Percentiles rank a stretch among this genome's conserved stretches.
Evolutionary conservation across 2,797 vertebrate genomes (phyloP).

Genomic region (Dicrostonyx torquatus): DNA sequence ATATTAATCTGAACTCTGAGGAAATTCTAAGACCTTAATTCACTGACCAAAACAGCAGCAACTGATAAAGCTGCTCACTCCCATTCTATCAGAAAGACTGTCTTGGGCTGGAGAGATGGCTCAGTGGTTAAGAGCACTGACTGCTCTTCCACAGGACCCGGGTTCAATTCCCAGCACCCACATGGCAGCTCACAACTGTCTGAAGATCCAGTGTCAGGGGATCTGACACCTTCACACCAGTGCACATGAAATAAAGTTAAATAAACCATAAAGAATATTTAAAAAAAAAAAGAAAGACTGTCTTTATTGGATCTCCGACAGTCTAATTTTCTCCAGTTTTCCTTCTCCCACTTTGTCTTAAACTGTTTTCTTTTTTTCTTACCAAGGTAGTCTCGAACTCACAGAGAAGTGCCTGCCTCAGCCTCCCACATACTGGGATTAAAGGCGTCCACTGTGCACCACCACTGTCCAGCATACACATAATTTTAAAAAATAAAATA

Average conservation of each 20-base stretch:
- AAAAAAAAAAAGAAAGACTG: neutral
- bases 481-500: neutral
- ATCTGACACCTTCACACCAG: too few species aligned
- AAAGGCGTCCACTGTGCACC: neutral
- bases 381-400: neutral
- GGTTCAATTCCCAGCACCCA: too few species aligned
- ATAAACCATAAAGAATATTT: too few species aligned
- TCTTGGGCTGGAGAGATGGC: too few species aligned
- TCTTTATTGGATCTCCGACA: neutral
- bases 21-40: constrained; percentile 40
- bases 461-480: neutral
- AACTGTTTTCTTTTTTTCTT: neutral
- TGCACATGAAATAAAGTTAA: too few species aligned
- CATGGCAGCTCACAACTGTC: too few species aligned
- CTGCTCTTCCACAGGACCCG: too few species aligned
- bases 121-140: too few species aligned
- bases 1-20: neutral
- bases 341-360: neutral
- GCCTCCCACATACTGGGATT: neutral
- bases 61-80: neutral
- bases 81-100: neutral
- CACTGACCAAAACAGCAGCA: neutral
- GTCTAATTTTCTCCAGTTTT: constrained; percentile 24
- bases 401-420: neutral
- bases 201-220: too few species aligned